Conservation (phyloP, 2,888 invertebrate genomes). For the Zaprionus obscuricornis region DNA sequence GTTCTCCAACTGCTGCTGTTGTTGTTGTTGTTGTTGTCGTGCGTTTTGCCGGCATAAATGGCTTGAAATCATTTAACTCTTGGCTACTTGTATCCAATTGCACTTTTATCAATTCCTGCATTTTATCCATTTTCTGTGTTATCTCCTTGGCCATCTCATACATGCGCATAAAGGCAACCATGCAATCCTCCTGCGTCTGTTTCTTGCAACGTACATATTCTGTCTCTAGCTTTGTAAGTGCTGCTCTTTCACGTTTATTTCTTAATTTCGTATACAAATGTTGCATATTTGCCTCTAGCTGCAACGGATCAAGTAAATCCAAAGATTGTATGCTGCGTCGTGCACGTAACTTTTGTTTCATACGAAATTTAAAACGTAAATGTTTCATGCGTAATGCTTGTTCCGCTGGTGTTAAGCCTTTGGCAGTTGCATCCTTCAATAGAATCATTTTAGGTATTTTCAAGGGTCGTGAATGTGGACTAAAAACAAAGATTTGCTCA, state of each 20-base stretch:
- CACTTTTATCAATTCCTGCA: slow-evolving; percentile 77
- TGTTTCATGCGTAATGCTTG: slow-evolving; percentile 48
- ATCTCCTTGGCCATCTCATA: slow-evolving; percentile 80
- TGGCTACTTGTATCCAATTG: slow-evolving; percentile 52
- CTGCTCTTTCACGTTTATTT: slow-evolving; percentile 70
- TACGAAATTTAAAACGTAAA: slow-evolving; percentile 49
- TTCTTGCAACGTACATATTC: slow-evolving; percentile 79
- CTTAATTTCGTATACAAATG: slow-evolving; percentile 70
- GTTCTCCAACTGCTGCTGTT: not conserved
- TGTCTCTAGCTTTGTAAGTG: slow-evolving; percentile 68
- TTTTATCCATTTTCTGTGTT: slow-evolving; percentile 77
- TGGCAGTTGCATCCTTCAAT: slow-evolving; percentile 1
- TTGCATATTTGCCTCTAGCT: slow-evolving; percentile 63
- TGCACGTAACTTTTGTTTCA: slow-evolving; percentile 32
- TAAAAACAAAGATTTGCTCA: slow-evolving; percentile 33
- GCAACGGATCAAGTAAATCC: slow-evolving; percentile 69
- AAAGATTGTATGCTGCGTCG: slow-evolving; percentile 29
- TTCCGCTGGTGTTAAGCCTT: slow-evolving; percentile 22
- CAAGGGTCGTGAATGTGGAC: slow-evolving; percentile 45
- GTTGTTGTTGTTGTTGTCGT: not conserved
- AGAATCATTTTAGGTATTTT: slow-evolving; percentile 26
- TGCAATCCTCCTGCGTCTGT: slow-evolving; percentile 71
- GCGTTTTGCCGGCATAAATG: slow-evolving; percentile 17
- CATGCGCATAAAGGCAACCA: slow-evolving; percentile 77
- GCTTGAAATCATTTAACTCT: slow-evolving; percentile 36